phyloP scores from a whole-genome alignment of 2,888 invertebrate species.

The Rhogogaster chlorosoma region DNA sequence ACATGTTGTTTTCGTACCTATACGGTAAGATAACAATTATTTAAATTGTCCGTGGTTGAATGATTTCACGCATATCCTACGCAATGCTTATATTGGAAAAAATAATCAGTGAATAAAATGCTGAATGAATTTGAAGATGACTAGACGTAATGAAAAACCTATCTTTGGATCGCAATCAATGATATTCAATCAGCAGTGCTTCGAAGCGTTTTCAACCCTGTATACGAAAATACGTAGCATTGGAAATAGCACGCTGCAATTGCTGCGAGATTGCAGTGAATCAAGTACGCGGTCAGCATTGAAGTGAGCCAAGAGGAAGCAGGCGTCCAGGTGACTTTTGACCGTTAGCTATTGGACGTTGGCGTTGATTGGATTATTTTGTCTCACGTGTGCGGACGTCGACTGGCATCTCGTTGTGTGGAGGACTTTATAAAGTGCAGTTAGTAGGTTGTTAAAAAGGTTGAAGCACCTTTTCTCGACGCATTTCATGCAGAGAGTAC shows the following conservation, averaged over 20 bases:
- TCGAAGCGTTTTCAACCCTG: background rate
- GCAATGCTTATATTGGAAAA: background rate
- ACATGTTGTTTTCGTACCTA: background rate
- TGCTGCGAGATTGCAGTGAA: background rate
- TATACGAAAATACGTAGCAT: constrained; percentile 8
- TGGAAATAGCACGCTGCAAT: constrained; percentile 18
- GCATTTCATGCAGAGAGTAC: constrained; percentile 39
- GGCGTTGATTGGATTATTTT: constrained; percentile 39
- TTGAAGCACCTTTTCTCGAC: constrained; percentile 37
- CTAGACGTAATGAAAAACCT: background rate
- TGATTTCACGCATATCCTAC: background rate
- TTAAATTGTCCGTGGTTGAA: background rate
- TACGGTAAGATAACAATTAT: background rate
- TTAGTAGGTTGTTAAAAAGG: constrained; percentile 50
- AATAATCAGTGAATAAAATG: background rate
- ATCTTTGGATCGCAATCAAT: background rate
- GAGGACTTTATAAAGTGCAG: constrained; percentile 47
- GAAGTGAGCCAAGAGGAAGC: background rate
- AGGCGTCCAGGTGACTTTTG: constrained; percentile 34
- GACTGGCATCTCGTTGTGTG: background rate
- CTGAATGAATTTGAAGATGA: background rate
- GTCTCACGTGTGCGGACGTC: constrained; percentile 12
- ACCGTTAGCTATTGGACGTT: constrained; percentile 32
- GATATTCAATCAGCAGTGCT: background rate
- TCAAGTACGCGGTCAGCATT: constrained; percentile 1